Evolutionary conservation across 2,888 invertebrate genomes (phyloP).

Genomic region (Acrocera orbiculus): DNA sequence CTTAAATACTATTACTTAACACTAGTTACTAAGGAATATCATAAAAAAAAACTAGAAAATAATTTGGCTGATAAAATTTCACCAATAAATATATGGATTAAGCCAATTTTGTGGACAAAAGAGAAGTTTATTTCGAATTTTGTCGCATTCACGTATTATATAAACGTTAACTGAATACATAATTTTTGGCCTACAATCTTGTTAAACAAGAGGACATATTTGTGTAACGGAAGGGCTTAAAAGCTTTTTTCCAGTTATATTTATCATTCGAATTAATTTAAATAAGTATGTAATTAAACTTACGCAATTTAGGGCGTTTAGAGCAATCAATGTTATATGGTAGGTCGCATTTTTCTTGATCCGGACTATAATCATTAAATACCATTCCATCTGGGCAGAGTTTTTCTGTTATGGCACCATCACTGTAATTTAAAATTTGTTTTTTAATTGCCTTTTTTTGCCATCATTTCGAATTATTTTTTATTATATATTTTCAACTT

Average conservation of each 20-base stretch:
- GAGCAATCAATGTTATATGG: constrained; percentile 75
- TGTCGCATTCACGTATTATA: no score
- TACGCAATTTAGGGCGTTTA: constrained; percentile 59
- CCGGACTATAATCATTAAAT: constrained; percentile 68
- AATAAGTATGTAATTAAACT: constrained; percentile 30
- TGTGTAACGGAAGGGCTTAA: no score
- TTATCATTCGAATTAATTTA: constrained; percentile 6
- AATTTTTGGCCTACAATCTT: no score
- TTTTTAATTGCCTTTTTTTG: neutral
- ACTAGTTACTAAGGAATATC: no score
- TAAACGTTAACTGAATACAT: no score
- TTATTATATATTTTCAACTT: constrained; percentile 14
- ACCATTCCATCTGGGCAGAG: constrained; percentile 80
- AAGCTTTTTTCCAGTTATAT: constrained; percentile 31
- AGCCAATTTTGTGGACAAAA: neutral
- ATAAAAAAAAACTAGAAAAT: neutral
- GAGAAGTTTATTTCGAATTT: no score
- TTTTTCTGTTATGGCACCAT: constrained; percentile 56
- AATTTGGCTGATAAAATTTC: constrained; percentile 7
- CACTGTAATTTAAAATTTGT: constrained; percentile 30
- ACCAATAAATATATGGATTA: constrained; percentile 8
- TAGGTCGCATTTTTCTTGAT: constrained; percentile 71
- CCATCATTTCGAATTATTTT: neutral
- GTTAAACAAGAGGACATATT: no score
- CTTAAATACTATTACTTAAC: no score